A percentile compares a stretch with the other conserved stretches of the same genome.
phyloP scores from a whole-genome alignment of 2,113 vertebrate species.

The Caranx melampygus region DNA sequence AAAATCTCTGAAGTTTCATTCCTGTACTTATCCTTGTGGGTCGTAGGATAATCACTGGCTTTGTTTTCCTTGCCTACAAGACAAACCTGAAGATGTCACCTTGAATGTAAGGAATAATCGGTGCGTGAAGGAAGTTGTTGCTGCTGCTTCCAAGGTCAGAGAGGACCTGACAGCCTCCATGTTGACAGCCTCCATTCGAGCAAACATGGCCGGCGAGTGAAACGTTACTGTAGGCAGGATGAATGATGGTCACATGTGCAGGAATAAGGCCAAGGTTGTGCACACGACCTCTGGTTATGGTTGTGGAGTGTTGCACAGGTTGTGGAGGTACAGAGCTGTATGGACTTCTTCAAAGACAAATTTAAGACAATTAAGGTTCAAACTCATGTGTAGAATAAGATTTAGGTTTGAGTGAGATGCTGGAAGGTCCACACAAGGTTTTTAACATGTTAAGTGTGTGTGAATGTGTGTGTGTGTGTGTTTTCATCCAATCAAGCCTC shows the following conservation, averaged over 20 bases:
- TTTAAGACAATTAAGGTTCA: constrained; percentile 6
- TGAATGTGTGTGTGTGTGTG: constrained; percentile 19
- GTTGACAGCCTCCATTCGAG: not conserved
- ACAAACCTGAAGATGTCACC: not conserved
- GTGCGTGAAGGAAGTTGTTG: not conserved
- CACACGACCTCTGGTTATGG: not conserved
- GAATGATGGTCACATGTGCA: not conserved
- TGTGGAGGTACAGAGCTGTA: not conserved
- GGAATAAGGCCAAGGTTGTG: not conserved
- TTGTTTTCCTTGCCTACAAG: too few relatives aligned
- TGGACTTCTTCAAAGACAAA: not conserved
- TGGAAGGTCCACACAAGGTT: constrained; percentile 10
- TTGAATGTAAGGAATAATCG: not conserved
- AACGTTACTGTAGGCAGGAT: not conserved
- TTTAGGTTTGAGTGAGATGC: not conserved
- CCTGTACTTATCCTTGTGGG: too few relatives aligned
- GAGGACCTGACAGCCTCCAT: too few relatives aligned
- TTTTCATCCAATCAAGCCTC: constrained; percentile 25
- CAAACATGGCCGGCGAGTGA: not conserved
- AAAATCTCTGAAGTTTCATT: too few relatives aligned
- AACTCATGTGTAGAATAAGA: not conserved
- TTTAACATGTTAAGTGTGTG: constrained; percentile 19
- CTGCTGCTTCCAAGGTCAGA: not conserved
- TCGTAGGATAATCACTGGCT: not conserved
- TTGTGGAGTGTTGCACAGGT: not conserved